Conservation (phyloP, 2,888 invertebrate species). For the Metopia argyrocephala region DNA sequence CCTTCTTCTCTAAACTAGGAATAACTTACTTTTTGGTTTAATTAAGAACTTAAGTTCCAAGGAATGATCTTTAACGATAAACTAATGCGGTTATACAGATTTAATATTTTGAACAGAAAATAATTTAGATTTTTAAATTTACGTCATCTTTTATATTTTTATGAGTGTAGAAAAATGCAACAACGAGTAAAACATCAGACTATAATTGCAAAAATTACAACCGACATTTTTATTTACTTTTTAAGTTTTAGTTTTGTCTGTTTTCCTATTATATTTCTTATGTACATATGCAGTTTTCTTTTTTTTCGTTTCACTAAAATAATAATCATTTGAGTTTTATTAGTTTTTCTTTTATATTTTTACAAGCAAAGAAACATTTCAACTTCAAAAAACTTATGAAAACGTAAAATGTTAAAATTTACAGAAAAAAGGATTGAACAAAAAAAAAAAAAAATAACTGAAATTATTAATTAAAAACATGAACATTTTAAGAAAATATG, state of each 20-base stretch:
- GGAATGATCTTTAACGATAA: no score
- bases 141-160: no score
- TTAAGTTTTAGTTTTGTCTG: conserved; percentile 11
- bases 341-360: neutral
- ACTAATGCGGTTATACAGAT: no score
- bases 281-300: no score
- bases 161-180: conserved; percentile 20
- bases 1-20: no score
- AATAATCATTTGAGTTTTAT: neutral
- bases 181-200: conserved; percentile 7
- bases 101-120: no score
- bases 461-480: conserved; percentile 15
- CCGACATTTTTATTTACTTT: neutral
- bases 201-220: conserved; percentile 17
- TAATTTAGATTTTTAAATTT: no score
- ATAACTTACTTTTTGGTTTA: no score
- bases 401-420: neutral
- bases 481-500: neutral
- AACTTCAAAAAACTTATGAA: neutral
- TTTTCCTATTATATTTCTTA: no score
- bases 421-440: neutral
- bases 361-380: neutral
- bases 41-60: no score
- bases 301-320: no score
- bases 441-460: neutral